phyloP scores from a whole-genome alignment of 2,888 invertebrate species.

The Lepas anatifera region DNA sequence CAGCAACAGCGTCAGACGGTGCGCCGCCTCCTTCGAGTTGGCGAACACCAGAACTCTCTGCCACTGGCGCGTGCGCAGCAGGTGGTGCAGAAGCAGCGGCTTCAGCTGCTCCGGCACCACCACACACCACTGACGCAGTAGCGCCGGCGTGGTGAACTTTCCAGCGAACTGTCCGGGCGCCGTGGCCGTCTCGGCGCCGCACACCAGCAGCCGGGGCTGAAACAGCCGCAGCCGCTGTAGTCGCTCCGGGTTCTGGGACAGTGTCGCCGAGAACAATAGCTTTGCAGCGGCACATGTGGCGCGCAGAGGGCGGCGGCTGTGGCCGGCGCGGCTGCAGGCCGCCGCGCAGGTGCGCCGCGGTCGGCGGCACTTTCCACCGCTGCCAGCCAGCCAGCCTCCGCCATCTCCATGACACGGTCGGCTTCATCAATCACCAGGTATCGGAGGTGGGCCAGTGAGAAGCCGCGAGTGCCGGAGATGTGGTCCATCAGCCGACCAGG shows the following conservation, averaged over 20 bases:
- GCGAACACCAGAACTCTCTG: conserved; percentile 81
- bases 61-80: conserved; percentile 45
- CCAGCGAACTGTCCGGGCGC: conserved; percentile 46
- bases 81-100: conserved; percentile 63
- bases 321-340: neutral
- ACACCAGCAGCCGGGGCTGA: conserved; percentile 81
- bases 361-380: conserved; percentile 49
- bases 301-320: conserved; percentile 24
- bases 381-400: conserved; percentile 82
- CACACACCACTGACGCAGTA: conserved; percentile 34
- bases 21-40: conserved; percentile 65
- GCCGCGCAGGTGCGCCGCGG: neutral
- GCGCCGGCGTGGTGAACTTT: conserved; percentile 56
- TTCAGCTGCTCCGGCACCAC: conserved; percentile 42
- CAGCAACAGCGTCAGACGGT: conserved; percentile 54
- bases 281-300: conserved; percentile 60
- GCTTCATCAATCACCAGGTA: conserved; percentile 94
- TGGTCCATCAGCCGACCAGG: conserved; percentile 89
- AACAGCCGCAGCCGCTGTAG: conserved; percentile 76
- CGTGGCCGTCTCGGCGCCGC: conserved; percentile 38
- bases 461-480: conserved; percentile 66
- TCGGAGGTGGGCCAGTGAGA: conserved; percentile 50
- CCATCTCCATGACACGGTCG: conserved; percentile 59
- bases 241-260: conserved; percentile 93
- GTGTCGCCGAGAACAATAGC: conserved; percentile 90